These are phyloP conservation scores for Platycercus adscitus DNA, from an alignment of 2,113 vertebrate species.

Conservation along the genomic window DNA sequence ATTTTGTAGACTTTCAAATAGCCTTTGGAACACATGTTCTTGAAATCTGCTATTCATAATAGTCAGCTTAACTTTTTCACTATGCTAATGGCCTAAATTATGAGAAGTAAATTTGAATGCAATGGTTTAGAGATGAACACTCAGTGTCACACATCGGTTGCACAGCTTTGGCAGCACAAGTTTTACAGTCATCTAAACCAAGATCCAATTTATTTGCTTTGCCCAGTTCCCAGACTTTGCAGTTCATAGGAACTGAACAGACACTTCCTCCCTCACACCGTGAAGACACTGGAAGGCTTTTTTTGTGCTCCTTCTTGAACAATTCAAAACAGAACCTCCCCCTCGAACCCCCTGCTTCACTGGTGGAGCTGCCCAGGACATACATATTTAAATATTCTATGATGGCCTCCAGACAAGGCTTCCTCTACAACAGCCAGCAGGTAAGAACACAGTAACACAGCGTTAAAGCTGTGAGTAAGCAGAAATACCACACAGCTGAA, in stretches of 20 bases:
- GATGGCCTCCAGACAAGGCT: not conserved
- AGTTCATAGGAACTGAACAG: not conserved
- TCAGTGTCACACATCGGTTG: not conserved
- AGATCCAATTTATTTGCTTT: not conserved
- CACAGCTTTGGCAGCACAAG: not conserved
- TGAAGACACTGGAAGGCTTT: accelerated
- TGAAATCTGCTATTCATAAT: conserved; percentile 10
- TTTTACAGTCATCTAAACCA: not conserved
- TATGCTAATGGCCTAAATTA: conserved; percentile 14
- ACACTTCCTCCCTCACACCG: not conserved
- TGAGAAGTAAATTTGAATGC: conserved; percentile 22
- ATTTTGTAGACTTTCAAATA: conserved; percentile 16
- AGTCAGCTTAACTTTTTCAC: conserved; percentile 31
- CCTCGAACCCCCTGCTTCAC: not conserved
- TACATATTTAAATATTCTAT: not conserved
- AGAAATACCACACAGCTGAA: not conserved
- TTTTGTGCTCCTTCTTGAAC: not conserved
- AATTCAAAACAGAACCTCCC: not conserved
- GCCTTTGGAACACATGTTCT: conserved; percentile 10
- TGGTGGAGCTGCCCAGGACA: not conserved
- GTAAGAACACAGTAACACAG: not conserved
- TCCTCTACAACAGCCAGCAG: not conserved
- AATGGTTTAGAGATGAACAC: not conserved
- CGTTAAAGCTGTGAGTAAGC: not conserved
- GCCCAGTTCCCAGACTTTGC: not conserved